Evolutionary conservation across 2,113 vertebrate genomes (phyloP), one percentile per base, ranked within the genome.

Genomic region (Paraplagusia blochii): DNA sequence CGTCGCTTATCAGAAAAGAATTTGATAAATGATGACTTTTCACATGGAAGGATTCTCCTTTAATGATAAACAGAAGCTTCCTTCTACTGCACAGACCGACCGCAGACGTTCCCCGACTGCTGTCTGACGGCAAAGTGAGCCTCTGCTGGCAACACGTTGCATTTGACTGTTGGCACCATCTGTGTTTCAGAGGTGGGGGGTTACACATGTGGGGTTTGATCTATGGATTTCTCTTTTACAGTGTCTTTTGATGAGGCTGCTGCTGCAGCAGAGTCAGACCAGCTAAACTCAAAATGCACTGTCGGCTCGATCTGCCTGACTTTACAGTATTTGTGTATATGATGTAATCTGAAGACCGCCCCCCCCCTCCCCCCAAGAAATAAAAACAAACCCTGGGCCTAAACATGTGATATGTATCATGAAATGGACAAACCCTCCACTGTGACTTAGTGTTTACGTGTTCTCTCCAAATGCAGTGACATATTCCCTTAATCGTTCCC

Each of bases 171-270:
- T n/a, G n/a, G n/a, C n/a, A n/a, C 48, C 62, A 44, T 66, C 49
- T 65, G 55, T 69, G 65, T 53, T 45, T 47, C 38, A 13, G 54
- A 46, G 15, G 12, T 58, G 7, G 3, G 29, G 63, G 63, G 56
- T 53, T 16, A n/a, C 54, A 72, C 66, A 73, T 64, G 53, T 69
- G 80, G 78, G 77, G 47, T 57, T 63, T 67, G 80, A 72, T 57
- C 18, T 7, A 46, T 44, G 36, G 54, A 52, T 13, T 29, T 29
- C 3, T n/a, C n/a, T n/a, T 64, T 62, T 49, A 40, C 19, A 47
- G 67, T 43, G 10, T 11, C 48, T 48, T 58, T 62, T 56, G 39
- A 29, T 1, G 43, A 72, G 62, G 36, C 68, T 47, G 65, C 68
- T 47, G 65, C 66, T 35, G 67, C 76, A 73, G 69, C 50, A 72